Percentiles rank a stretch among this genome's conserved stretches.
Evolutionary conservation across 2,797 vertebrate species (phyloP).

Genomic region (Tinamus major): DNA sequence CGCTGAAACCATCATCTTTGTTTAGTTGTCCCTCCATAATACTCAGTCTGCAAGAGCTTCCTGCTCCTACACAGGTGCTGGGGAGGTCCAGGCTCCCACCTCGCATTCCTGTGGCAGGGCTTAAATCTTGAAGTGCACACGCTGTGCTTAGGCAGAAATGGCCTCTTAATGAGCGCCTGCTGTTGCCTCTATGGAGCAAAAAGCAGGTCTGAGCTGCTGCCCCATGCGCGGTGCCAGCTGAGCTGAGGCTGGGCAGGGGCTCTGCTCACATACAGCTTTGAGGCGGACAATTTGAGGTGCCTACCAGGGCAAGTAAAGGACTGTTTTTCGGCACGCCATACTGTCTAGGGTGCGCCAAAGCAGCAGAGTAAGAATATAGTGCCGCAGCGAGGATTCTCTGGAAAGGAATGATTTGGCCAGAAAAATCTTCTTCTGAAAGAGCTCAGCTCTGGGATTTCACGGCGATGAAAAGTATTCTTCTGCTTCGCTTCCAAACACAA

Average conservation of each 20-base stretch:
- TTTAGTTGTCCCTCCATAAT: neutral
- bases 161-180: rapidly evolving
- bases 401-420: constrained; percentile 10
- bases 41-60: neutral
- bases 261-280: neutral
- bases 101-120: rapidly evolving
- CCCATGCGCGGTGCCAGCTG: rapidly evolving
- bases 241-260: rapidly evolving
- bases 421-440: constrained; percentile 29
- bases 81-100: neutral
- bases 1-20: neutral
- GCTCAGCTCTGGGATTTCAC: constrained; percentile 16
- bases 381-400: neutral
- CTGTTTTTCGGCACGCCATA: neutral
- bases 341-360: neutral
- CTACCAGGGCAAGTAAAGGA: neutral
- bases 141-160: neutral
- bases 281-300: too few species aligned
- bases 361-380: rapidly evolving
- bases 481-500: constrained; percentile 46
- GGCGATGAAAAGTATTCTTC: constrained; percentile 13
- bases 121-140: neutral
- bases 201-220: neutral
- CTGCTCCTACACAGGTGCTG: rapidly evolving
- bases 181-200: neutral